These are phyloP conservation scores for Eurystomus gularis DNA, from an alignment of 2,113 vertebrate genomes.

Conservation along the genomic window DNA sequence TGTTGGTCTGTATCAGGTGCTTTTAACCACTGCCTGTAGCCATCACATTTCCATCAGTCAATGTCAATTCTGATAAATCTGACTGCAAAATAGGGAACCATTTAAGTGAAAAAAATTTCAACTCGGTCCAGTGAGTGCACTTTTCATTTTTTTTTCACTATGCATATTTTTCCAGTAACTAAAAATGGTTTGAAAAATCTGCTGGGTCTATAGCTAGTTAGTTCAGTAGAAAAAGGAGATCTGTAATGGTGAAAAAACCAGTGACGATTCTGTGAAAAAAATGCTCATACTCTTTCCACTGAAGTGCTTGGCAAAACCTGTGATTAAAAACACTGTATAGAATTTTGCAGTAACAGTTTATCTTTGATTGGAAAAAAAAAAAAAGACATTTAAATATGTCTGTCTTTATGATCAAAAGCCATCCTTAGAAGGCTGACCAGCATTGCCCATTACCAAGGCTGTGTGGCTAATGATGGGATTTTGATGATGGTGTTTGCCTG, in stretches of 20 bases:
- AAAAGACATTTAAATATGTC: not conserved
- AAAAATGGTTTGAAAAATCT: not conserved
- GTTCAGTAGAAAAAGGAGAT: not conserved
- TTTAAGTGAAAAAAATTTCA: not conserved
- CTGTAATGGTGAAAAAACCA: not conserved
- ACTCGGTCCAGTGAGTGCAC: not conserved
- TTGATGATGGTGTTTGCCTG: not conserved
- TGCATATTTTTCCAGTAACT: not conserved
- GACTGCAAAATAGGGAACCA: not conserved
- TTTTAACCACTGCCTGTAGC: not conserved
- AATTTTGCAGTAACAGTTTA: not conserved
- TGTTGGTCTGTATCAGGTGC: not conserved
- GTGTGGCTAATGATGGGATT: not conserved
- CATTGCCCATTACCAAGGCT: not conserved
- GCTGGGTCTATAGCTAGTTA: not conserved
- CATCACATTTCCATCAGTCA: not conserved
- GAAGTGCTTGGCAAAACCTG: not conserved
- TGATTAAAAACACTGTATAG: not conserved
- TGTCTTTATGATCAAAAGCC: not conserved
- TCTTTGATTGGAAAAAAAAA: not conserved
- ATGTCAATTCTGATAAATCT: not conserved
- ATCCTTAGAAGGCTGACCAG: not conserved
- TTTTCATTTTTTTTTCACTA: not conserved
- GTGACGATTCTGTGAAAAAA: not conserved
- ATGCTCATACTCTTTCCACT: not conserved